phyloP scores from a whole-genome alignment of 2,888 invertebrate species.

The Drosophila acutilabella region DNA sequence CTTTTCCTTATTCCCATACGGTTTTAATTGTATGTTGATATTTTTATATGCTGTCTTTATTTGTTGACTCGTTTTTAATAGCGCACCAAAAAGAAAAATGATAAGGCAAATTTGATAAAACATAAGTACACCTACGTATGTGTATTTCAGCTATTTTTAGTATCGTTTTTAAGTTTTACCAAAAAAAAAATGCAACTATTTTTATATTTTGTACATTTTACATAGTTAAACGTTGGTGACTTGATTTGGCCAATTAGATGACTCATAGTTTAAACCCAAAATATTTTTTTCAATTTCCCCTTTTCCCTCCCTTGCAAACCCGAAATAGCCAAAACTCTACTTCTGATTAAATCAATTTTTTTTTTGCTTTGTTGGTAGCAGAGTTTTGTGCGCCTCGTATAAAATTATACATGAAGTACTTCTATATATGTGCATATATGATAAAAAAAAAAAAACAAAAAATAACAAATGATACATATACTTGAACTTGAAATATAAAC shows the following conservation, averaged over 20 bases:
- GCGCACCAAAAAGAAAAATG: slow-evolving; percentile 48
- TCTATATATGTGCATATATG: slow-evolving; percentile 43
- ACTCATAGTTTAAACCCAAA: slow-evolving; percentile 40
- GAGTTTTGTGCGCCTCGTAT: slow-evolving; percentile 47
- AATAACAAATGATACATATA: slow-evolving; percentile 51
- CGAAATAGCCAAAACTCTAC: slow-evolving; percentile 40
- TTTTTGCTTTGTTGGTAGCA: slow-evolving; percentile 44
- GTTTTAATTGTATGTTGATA: slow-evolving; percentile 15
- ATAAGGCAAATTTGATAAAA: slow-evolving; percentile 14
- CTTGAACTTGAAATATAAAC: slow-evolving; percentile 72
- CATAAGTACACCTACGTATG: slow-evolving; percentile 7
- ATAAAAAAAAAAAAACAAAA: slow-evolving; percentile 30
- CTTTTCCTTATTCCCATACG: neutral
- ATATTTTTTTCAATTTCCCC: slow-evolving; percentile 8
- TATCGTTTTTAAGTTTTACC: slow-evolving; percentile 56
- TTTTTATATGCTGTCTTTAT: slow-evolving; percentile 19
- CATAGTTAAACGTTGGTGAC: slow-evolving; percentile 5
- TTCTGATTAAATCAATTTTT: slow-evolving; percentile 26
- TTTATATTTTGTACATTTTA: slow-evolving; percentile 19
- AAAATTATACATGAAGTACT: slow-evolving; percentile 46
- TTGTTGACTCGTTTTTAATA: slow-evolving; percentile 59
- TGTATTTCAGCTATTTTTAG: slow-evolving; percentile 48
- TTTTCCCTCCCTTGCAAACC: neutral
- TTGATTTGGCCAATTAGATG: slow-evolving; percentile 50
- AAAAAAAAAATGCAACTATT: neutral